phyloP scores from a whole-genome alignment of 2,113 vertebrate species.

The Vimba vimba region DNA sequence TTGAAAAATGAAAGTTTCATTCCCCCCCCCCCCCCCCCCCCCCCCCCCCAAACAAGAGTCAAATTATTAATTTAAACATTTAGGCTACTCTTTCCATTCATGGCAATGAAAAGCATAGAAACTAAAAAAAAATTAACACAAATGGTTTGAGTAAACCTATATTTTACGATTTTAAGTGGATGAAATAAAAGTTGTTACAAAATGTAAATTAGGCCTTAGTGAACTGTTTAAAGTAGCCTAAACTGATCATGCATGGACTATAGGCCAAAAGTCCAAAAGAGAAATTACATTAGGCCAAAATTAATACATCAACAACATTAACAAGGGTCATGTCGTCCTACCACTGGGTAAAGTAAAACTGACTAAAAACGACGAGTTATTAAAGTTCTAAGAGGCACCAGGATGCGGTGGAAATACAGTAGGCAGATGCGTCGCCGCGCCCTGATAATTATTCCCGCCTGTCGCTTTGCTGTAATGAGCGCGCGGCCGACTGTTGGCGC shows the following conservation, averaged over 20 bases:
- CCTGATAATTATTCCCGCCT: slow-evolving; percentile 60
- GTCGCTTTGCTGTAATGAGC: slow-evolving; percentile 59
- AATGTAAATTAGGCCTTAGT: not conserved
- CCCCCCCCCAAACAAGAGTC: not conserved
- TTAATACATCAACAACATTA: slow-evolving; percentile 5
- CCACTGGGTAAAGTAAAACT: not conserved
- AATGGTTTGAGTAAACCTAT: not conserved
- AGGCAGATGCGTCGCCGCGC: slow-evolving; percentile 52
- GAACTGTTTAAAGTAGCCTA: too few species aligned
- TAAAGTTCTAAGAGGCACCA: slow-evolving; percentile 46
- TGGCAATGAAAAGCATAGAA: not conserved
- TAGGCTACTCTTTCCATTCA: not conserved
- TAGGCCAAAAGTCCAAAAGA: not conserved
- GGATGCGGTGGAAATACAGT: slow-evolving; percentile 47
- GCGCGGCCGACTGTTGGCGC: slow-evolving; percentile 58
- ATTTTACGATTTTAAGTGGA: not conserved
- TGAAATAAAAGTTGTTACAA: not conserved
- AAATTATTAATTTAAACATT: not conserved
- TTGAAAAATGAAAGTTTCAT: too few species aligned
- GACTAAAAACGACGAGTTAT: slow-evolving; percentile 35
- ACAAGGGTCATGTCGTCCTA: not conserved
- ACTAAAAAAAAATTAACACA: not conserved
- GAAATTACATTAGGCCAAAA: not conserved
- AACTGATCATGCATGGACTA: not conserved
- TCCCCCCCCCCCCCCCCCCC: too few species aligned